Evolutionary conservation across 2,797 vertebrate genomes (phyloP), one percentile per base, ranked within the genome.

Genomic region (Aplochiton taeniatus): DNA sequence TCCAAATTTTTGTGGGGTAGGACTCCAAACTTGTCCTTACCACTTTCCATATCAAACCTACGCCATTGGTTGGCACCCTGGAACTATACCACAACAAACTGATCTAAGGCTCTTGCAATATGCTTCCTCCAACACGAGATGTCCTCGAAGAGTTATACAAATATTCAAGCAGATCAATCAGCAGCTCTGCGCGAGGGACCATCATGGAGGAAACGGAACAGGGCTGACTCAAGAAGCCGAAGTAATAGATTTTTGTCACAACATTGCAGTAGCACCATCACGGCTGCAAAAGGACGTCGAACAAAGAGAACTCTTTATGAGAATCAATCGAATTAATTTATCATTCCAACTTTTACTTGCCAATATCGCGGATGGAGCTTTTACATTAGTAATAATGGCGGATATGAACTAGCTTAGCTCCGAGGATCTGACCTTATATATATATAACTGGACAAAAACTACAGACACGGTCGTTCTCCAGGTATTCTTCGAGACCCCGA

Each of bases 201-300:
- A 93, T 93, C 92, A 94, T 94, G 94, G 94, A 94, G 93, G 94
- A 92, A 92, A 91, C 90, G 90, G 92, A 93, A 92, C 92, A 91
- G 87, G 92, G 90, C 91, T 89, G 90, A 89, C 92, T 93, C 87
- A 83, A 91, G 83, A 89, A 92, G 88, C 91, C 91, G 90, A 90
- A 91, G 81, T 86, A 91, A 93, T 91, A 92, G 89, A 90, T 91
- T 92, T 91, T 88, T 90, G 91, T 91, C 90, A n/a, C n/a, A 87
- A 90, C 85, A 83, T n/a, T 66, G 83, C 77, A 83, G 77, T 81
- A 81, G 87, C 85, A 56, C 83, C 85, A 73, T 73, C 77, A 73
- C 79, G 79, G 74, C 83, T 81, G 84, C 81, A 79, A 72, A 79
- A 48, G 78, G 81, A 86, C 85, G 84, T 74, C 61, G 72, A 77